These are phyloP conservation scores for Chrysolophus pictus DNA, from an alignment of 2,797 vertebrate genomes.

Conservation along the genomic window DNA sequence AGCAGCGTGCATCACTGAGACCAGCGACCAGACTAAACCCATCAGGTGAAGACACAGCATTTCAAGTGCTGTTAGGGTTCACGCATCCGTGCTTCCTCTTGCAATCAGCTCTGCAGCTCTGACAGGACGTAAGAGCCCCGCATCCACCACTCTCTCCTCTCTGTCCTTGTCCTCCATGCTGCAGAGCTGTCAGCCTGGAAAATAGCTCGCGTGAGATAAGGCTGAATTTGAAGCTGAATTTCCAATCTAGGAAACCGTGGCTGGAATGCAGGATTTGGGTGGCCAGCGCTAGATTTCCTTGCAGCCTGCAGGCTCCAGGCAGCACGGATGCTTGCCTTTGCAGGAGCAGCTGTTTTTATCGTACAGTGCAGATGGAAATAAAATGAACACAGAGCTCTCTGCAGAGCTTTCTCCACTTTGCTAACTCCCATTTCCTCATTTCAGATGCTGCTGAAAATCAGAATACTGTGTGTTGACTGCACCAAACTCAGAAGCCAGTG, in stretches of 20 bases:
- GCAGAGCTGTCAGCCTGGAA: neutral
- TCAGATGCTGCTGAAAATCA: neutral
- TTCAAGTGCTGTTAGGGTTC: fast-evolving
- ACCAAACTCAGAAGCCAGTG: neutral
- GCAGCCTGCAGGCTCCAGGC: neutral
- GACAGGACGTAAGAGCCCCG: neutral
- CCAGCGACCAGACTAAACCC: neutral
- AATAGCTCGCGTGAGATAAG: neutral
- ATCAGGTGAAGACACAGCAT: neutral
- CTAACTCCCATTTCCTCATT: neutral
- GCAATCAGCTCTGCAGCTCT: neutral
- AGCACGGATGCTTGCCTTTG: neutral
- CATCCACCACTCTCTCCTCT: neutral
- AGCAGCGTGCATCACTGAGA: fast-evolving
- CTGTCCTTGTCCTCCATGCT: neutral
- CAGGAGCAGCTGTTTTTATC: neutral
- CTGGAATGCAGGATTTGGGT: neutral
- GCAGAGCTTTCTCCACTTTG: neutral
- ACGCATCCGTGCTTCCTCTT: too few species aligned
- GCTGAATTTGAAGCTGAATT: neutral
- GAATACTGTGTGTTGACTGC: neutral
- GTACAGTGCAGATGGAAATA: neutral
- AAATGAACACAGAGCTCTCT: neutral
- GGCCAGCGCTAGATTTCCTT: neutral
- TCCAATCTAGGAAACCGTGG: neutral